phyloP scores from a whole-genome alignment of 92 coral and sea anemone genomes.

The Palythoa heliodiscus region DNA sequence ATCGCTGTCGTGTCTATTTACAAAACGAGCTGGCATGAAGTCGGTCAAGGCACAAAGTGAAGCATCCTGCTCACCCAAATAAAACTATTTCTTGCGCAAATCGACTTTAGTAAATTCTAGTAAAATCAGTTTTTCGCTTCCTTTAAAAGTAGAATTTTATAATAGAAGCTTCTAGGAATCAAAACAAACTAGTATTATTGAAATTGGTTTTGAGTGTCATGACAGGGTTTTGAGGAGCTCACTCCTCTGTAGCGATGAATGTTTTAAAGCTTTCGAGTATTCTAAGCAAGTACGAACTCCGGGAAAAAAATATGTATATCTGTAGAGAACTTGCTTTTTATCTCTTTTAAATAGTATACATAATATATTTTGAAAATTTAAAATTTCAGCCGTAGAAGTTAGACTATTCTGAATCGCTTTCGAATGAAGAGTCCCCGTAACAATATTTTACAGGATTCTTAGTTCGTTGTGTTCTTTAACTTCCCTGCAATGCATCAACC shows the following conservation, averaged over 20 bases:
- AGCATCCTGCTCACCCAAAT: neutral
- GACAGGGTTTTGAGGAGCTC: neutral
- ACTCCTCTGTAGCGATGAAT: neutral
- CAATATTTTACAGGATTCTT: slow-evolving; percentile 21
- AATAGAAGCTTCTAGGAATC: slow-evolving; percentile 6
- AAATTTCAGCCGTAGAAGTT: neutral
- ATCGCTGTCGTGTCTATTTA: slow-evolving; percentile 49
- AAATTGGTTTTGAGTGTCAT: slow-evolving; percentile 7
- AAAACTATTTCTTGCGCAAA: neutral
- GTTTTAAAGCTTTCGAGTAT: neutral
- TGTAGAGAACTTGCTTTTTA: neutral
- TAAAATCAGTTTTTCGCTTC: slow-evolving; percentile 13
- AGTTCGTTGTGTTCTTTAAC: neutral
- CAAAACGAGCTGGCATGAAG: slow-evolving; percentile 49
- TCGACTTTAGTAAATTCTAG: neutral
- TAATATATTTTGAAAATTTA: neutral
- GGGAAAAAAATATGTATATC: neutral
- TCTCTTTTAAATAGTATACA: neutral
- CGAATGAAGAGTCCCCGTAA: neutral
- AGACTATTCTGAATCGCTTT: neutral
- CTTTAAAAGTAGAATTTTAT: neutral
- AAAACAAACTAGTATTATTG: neutral
- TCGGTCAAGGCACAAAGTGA: slow-evolving; percentile 38
- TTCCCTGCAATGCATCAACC: neutral
- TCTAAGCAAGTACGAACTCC: slow-evolving; percentile 3